These are phyloP conservation scores for Ooceraea biroi DNA, from an alignment of 1,140 invertebrate species.

Conservation along the genomic window DNA sequence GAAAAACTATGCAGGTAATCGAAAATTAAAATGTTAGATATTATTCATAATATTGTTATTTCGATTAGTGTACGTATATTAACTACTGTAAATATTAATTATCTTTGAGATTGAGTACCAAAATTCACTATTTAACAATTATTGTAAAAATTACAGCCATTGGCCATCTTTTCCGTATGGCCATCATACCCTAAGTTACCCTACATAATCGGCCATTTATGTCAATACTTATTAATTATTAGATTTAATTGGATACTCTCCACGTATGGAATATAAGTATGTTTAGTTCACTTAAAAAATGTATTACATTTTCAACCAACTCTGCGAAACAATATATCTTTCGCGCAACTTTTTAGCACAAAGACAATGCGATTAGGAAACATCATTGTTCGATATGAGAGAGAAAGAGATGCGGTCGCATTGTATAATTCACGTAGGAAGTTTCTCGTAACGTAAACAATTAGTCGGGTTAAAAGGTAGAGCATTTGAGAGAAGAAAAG, in stretches of 20 bases:
- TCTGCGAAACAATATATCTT: conserved; percentile 77
- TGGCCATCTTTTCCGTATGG: too few species aligned
- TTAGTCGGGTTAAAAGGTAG: conserved; percentile 81
- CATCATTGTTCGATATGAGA: conserved; percentile 43
- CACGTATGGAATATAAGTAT: background rate
- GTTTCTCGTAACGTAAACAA: conserved; percentile 83
- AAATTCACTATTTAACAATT: too few species aligned
- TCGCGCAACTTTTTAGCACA: conserved; percentile 74
- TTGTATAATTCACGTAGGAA: conserved; percentile 81
- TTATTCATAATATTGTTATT: too few species aligned
- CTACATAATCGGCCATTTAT: background rate
- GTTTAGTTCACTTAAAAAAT: conserved; percentile 23
- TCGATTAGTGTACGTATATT: conserved; percentile 4
- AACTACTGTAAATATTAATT: too few species aligned
- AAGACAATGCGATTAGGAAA: conserved; percentile 76
- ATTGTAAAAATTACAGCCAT: too few species aligned
- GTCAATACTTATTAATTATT: background rate
- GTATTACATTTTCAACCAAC: too few species aligned
- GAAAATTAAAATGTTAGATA: too few species aligned
- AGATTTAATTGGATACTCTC: background rate
- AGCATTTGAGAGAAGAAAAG: conserved; percentile 43
- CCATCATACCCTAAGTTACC: too few species aligned
- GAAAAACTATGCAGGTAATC: too few species aligned
- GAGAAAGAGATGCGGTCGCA: conserved; percentile 58
- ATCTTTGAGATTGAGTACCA: too few species aligned